phyloP scores from a whole-genome alignment of 2,113 vertebrate species.

The Oreochromis aureus region DNA sequence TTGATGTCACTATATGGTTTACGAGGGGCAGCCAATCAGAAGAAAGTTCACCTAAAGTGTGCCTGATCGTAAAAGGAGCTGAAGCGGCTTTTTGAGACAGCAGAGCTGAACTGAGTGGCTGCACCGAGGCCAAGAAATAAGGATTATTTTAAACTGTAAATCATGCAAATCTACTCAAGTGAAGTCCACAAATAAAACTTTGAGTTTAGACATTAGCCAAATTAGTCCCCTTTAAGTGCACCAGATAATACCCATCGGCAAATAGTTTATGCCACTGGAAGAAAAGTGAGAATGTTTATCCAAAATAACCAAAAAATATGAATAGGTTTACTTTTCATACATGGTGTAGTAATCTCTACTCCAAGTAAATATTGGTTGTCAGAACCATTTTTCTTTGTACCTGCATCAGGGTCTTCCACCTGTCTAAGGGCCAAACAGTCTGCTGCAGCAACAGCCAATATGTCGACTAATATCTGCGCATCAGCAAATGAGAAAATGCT shows the following conservation, averaged over 20 bases:
- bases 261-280: not conserved
- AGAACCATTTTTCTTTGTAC: not conserved
- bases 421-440: not conserved
- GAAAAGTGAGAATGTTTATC: not conserved
- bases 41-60: not conserved
- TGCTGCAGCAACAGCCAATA: not conserved
- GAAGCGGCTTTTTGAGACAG: not conserved
- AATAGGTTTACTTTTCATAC: not conserved
- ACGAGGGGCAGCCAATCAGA: not conserved
- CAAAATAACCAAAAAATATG: not conserved
- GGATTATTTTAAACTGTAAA: not conserved
- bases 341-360: not conserved
- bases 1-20: not conserved
- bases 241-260: not conserved
- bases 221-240: not conserved
- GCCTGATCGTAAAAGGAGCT: not conserved
- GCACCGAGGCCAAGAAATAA: not conserved
- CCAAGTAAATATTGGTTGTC: not conserved
- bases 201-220: not conserved
- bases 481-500: not conserved
- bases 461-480: not conserved
- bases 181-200: not conserved
- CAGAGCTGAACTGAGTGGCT: not conserved
- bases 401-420: not conserved
- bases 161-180: not conserved